Percentiles rank a stretch among this genome's conserved stretches.
Evolutionary conservation across 2,113 vertebrate genomes (phyloP).

Genomic region (Meles meles): DNA sequence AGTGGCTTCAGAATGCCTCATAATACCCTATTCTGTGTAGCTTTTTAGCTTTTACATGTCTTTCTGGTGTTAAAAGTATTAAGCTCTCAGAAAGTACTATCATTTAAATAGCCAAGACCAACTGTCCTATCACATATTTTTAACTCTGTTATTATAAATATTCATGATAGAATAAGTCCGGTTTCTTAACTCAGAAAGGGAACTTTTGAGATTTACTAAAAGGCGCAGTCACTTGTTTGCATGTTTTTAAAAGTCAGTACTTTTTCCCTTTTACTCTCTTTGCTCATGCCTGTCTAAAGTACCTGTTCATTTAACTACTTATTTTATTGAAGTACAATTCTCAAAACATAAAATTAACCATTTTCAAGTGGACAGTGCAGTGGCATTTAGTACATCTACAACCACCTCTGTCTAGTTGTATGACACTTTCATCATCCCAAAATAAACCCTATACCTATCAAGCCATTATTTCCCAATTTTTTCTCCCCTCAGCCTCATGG

Average conservation of each 20-base stretch:
- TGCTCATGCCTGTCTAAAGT: not conserved
- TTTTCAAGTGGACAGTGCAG: not conserved
- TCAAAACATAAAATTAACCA: not conserved
- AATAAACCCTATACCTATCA: not conserved
- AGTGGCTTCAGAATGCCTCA: not conserved
- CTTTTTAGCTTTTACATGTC: not conserved
- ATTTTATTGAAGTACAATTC: not conserved
- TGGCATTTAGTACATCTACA: not conserved
- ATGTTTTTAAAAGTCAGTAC: not conserved
- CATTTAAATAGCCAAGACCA: conserved; percentile 1
- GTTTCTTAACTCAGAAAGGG: conserved; percentile 12
- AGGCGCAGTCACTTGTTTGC: not conserved
- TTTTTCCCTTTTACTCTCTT: not conserved
- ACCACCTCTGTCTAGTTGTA: not conserved
- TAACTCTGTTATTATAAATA: conserved; percentile 12
- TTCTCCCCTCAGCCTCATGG: not conserved
- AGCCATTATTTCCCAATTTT: not conserved
- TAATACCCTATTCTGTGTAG: not conserved
- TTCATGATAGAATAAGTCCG: not conserved
- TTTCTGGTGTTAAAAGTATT: not conserved
- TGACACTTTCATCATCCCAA: not conserved
- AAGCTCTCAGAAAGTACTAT: not conserved
- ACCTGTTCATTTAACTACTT: not conserved
- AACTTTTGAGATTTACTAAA: conserved; percentile 16
- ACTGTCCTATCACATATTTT: not conserved